Conservation (phyloP, 2,113 vertebrate genomes). For the Paracanthobrama guichenoti region DNA sequence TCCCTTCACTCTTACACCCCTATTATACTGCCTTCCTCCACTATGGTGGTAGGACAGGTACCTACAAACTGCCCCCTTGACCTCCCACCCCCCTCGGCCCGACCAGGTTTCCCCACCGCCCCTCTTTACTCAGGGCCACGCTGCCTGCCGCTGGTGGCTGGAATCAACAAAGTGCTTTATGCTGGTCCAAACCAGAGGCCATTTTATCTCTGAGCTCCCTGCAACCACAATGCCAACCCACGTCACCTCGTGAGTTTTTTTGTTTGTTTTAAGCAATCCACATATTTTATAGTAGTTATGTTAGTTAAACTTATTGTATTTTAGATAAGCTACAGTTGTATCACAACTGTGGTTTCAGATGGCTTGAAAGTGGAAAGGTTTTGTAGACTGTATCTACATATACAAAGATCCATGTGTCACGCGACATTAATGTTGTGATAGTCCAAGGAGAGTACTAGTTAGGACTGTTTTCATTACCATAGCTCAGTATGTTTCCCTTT, state of each 20-base stretch:
- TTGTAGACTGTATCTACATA: not conserved
- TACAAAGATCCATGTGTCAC: constrained; percentile 17
- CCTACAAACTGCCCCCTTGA: not conserved
- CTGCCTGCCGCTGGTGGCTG: not conserved
- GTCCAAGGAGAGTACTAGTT: constrained; percentile 16
- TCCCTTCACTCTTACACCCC: not conserved
- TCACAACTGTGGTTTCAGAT: not conserved
- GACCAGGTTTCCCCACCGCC: constrained; percentile 17
- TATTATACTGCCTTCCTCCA: not conserved
- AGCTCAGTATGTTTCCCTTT: constrained; percentile 44
- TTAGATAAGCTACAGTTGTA: not conserved
- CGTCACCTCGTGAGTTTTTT: not conserved
- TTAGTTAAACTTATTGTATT: not conserved
- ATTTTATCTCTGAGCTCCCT: constrained; percentile 5
- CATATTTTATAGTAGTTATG: not conserved
- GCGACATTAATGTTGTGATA: not conserved
- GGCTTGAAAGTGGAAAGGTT: constrained; percentile 31
- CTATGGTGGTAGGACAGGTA: constrained; percentile 2
- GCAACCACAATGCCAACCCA: constrained; percentile 9
- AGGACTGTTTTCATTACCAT: constrained; percentile 35
- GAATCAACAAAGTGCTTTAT: constrained; percentile 17
- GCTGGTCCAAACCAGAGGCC: constrained; percentile 26
- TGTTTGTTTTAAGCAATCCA: not conserved
- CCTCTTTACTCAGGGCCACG: constrained; percentile 43
- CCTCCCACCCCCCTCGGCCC: not conserved